Base-by-base conservation (phyloP, 1,140 invertebrate genomes). In the Coptotermes formosanus region DNA sequence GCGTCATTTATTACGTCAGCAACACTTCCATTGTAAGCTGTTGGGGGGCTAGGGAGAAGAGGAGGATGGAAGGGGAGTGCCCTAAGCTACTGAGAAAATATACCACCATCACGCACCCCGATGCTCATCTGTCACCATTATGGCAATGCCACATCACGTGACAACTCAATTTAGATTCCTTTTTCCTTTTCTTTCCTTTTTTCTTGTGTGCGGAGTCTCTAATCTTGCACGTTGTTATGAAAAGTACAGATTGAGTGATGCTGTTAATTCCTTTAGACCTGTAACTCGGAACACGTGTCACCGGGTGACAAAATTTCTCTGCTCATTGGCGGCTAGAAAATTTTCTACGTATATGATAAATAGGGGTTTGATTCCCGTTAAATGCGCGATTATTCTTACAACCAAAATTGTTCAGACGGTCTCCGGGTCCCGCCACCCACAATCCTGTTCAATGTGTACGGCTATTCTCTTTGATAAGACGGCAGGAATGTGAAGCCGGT, bases 1-100 rank as follows among this genome's bases (percentile, higher is more conserved):
- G n/a, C 64, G n/a, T 75, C 64, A 75, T 75, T n/a, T 75, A 75
- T 75, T 75, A 30, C 64, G 64, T 75, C 64, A n/a, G 64, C 64
- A 75, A 55, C 52, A 55, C 52, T 21, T 55, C 52, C 52, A 55
- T 55, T 55, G 52, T 55, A 55, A 55, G 38, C 52, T 19, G 52
- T 4, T 4, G 21, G 25, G 55, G 14, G 55, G 14, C 30, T 0
- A 7, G 7, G 64, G 4, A 16, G 64, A n/a, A 25, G 3, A 75
- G n/a, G n/a, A 30, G 64, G 64, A 38, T 38, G 64, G 25, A 9
- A 7, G 25, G 64, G 52, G 14, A 30, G n/a, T 75, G 64, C 64
- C 64, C 25, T 30, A 25, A 75, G 64, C 64, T 11, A 75, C 52
- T 48, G 48, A 48, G 48, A 48, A 48, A 48, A 48, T 48, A 48